phyloP scores from a whole-genome alignment of 1,140 invertebrate species.

The Procambarus clarkii region DNA sequence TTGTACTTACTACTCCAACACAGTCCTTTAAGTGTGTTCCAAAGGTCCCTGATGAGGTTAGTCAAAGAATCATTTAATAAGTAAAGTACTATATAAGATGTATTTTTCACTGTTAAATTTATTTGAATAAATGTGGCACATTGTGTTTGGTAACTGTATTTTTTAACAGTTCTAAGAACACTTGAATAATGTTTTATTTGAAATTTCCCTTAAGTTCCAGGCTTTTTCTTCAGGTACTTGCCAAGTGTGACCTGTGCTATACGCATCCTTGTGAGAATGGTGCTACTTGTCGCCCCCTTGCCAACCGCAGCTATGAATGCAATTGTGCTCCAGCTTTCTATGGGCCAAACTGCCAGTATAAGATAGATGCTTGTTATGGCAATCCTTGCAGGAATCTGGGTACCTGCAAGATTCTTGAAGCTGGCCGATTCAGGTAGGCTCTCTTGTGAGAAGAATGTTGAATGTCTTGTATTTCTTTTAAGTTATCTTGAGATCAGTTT shows the following conservation, averaged over 20 bases:
- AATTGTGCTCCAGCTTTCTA: constrained; percentile 91
- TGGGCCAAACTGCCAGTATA: constrained; percentile 92
- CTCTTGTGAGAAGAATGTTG: not conserved
- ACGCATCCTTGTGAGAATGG: constrained; percentile 92
- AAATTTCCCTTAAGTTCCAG: constrained; percentile 8
- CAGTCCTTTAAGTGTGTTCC: constrained; percentile 88
- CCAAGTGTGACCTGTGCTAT: constrained; percentile 96
- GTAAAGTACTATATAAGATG: not conserved
- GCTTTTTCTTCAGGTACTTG: constrained; percentile 84
- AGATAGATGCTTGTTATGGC: constrained; percentile 98
- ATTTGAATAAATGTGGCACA: not conserved
- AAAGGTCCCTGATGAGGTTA: constrained; percentile 71
- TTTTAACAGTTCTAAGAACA: not conserved
- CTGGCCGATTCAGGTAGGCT: constrained; percentile 89
- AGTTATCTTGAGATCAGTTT: too few species aligned
- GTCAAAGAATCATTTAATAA: not conserved
- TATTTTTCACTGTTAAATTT: not conserved
- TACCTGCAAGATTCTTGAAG: constrained; percentile 91
- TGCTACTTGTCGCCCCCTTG: constrained; percentile 85
- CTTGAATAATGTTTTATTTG: not conserved
- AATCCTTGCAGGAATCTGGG: constrained; percentile 92
- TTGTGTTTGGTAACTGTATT: not conserved
- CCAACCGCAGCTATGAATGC: constrained; percentile 75
- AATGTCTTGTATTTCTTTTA: too few species aligned
- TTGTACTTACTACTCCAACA: constrained; percentile 93